Evolutionary conservation across 1,140 invertebrate species (phyloP), one percentile per base, ranked within the genome.

Genomic region (Oppia nitens): DNA sequence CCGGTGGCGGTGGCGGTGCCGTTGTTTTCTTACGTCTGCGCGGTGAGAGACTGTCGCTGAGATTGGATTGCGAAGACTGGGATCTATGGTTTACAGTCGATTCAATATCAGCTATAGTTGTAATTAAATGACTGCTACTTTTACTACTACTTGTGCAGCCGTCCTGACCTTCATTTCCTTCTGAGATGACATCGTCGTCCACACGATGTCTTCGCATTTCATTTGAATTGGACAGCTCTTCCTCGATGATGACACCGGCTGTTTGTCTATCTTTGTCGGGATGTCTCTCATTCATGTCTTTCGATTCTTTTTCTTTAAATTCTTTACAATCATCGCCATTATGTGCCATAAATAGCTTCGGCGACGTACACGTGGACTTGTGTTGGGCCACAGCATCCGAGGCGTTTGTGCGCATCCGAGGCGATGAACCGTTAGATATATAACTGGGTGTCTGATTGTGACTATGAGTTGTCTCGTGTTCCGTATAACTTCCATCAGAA

Each of bases 1-100:
- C 28, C n/a, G n/a, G 27, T 14, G 80, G 80, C 14, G 80, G 80
- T 59, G 72, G 71, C 12, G 81, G 80, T 3, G 80, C 80, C 21
- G 72, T 72, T 56, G 79, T 69, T 67, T 79, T 78, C 62, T 78
- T 78, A 61, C 73, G 69, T 59, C 73, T 27, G 24, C 61, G 55
- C 20, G 56, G 53, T 32, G 60, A 56, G 1, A 32, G 53, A 9
- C n/a, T 14, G 23, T 21, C 11, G n/a, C 25, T 55, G 20, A 24
- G 40, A 28, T 11, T 51, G 12, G 60, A 28, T 29, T 60, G 40
- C 12, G 23, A 29, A 23, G 60, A 60, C 23, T 28, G 26, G 17
- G 32, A 40, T 45, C 20, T 62, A 45, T 54, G 14, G 45, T 28
- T 63, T 25, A 40, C 55, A 32, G 27, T 56, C 20, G 56, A 57